These are phyloP conservation scores for Eilema sororculum DNA, from an alignment of 2,888 invertebrate species.

Conservation along the genomic window DNA sequence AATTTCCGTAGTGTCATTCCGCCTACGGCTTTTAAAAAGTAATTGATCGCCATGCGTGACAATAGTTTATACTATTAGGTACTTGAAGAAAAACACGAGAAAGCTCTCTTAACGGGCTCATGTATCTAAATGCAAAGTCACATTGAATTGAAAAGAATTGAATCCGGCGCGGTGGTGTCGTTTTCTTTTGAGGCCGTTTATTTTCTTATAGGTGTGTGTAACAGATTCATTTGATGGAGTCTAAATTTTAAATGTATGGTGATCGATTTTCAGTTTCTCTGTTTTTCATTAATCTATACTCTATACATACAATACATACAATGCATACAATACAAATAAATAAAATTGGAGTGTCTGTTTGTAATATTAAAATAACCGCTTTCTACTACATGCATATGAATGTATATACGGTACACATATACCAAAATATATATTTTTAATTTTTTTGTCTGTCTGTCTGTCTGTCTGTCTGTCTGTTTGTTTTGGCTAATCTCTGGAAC, in stretches of 20 bases:
- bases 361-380: too few relatives aligned
- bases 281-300: too few relatives aligned
- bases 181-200: neutral
- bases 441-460: too few relatives aligned
- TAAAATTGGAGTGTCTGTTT: too few relatives aligned
- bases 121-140: conserved; percentile 25
- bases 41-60: conserved; percentile 15
- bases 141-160: conserved; percentile 27
- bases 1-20: neutral
- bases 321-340: too few relatives aligned
- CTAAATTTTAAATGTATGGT: neutral
- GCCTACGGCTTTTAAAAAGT: neutral
- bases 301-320: too few relatives aligned
- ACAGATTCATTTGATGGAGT: neutral
- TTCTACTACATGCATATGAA: too few relatives aligned
- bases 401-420: too few relatives aligned
- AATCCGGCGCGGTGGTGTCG: neutral
- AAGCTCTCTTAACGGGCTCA: conserved; percentile 35
- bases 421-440: too few relatives aligned
- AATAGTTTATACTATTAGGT: conserved; percentile 37
- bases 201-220: neutral
- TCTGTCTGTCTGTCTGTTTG: too few relatives aligned
- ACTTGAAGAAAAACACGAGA: conserved; percentile 42
- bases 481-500: too few relatives aligned
- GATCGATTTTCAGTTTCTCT: neutral